Conservation (phyloP, 2,797 vertebrate species). For the Chromobotia macracanthus region DNA sequence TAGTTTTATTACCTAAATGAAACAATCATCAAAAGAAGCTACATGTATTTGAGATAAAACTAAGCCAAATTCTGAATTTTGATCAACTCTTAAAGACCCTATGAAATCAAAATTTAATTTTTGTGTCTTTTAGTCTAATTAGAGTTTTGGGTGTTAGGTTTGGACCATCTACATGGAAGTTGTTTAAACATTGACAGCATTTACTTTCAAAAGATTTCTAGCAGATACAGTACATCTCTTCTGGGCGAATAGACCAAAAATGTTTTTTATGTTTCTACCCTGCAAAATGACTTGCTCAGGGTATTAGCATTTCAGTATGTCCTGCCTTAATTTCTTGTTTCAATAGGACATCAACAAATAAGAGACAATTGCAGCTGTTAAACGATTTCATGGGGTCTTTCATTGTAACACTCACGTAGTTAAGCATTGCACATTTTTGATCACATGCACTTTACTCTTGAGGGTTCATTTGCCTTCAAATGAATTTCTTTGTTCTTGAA, state of each 20-base stretch:
- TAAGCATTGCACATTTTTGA: constrained; percentile 1
- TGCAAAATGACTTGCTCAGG: neutral
- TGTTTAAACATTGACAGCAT: too few relatives aligned
- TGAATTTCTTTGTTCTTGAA: constrained; percentile 64
- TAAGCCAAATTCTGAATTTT: neutral
- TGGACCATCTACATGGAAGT: too few relatives aligned
- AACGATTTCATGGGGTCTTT: neutral
- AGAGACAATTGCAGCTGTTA: neutral
- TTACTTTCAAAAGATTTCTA: neutral
- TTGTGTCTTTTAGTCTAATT: too few relatives aligned
- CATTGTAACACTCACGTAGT: neutral
- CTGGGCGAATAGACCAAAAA: neutral
- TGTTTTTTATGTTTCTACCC: neutral
- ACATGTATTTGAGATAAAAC: neutral
- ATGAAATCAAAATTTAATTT: neutral
- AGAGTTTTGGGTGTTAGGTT: too few relatives aligned
- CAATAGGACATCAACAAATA: neutral
- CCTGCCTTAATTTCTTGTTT: neutral
- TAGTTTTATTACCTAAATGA: neutral
- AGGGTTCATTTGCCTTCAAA: constrained; percentile 78
- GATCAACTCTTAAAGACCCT: neutral
- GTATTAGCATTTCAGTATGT: neutral
- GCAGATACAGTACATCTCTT: neutral
- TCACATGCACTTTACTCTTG: constrained; percentile 76
- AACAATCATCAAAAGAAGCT: neutral